A percentile compares a stretch with the other conserved stretches of the same genome.
Evolutionary conservation across 1,140 invertebrate genomes (phyloP).

Genomic region (Apis mellifera): Amel_HAv3.1 CM009941.2:13312001-13312500

Average conservation of each 20-base stretch:
- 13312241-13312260: not conserved
- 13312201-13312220: not conserved
- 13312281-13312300: no score
- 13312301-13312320: no score
- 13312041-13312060: conserved; percentile 55
- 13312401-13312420: no score
- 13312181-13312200: not conserved
- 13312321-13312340: no score
- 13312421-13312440: conserved; percentile 38
- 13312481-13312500: not conserved
- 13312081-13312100: not conserved
- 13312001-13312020: conserved; percentile 34
- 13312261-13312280: not conserved
- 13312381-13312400: no score
- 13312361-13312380: no score
- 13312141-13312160: not conserved
- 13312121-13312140: not conserved
- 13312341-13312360: no score
- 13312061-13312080: conserved; percentile 29
- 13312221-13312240: not conserved
- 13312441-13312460: not conserved
- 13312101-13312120: not conserved
- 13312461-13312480: not conserved
- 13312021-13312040: conserved; percentile 49
- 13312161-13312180: not conserved